Base-by-base conservation (phyloP, 2,113 vertebrate species). In the Lota lota region DNA sequence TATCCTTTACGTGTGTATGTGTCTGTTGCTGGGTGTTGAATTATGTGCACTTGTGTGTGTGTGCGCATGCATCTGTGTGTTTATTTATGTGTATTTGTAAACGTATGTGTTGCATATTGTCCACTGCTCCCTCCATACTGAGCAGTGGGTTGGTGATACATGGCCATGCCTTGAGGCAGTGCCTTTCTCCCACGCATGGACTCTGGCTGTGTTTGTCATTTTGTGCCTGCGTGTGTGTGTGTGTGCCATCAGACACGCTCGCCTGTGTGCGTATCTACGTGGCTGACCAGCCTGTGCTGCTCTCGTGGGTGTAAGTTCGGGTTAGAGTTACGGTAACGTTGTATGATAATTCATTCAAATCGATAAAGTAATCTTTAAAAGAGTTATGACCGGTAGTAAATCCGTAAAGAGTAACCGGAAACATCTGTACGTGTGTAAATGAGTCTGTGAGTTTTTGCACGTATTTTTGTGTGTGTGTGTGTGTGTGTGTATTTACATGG, bases 101-200 rank as follows among this genome's bases (percentile, higher is more conserved):
- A n/a, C 4, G 53, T 54, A 10, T 54, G 3, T 54, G 53, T n/a
- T 10, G 53, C 47, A 61, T 61, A 53, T 53, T 51, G 50, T 60
- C 28, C 66, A 51, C 56, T 58, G 5, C 56, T 58, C 56, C 20
- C 60, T 67, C 21, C 74, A 77, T 71, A 66, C 57, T 24, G 50
- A 78, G 73, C 61, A 51, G 75, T 61, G 58, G 33, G 63, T 64
- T 2, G 24, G 61, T 76, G 73, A 85, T 70, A 66, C 73, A 76
- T 70, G 70, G 22, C 20, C 51, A 17, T 63, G n/a, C 76, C 77
- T 66, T 74, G 1, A 74, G 78, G 83, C 73, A 65, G 77, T 72
- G 78, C 63, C 54, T 28, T 54, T 63, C 75, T 63, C 20, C 16
- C n/a, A 73, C 24, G 18, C 65, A 59, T 15, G 54, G 6, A 22